Conservation (phyloP, 2,113 vertebrate genomes). For the Cheilinus undulatus region DNA sequence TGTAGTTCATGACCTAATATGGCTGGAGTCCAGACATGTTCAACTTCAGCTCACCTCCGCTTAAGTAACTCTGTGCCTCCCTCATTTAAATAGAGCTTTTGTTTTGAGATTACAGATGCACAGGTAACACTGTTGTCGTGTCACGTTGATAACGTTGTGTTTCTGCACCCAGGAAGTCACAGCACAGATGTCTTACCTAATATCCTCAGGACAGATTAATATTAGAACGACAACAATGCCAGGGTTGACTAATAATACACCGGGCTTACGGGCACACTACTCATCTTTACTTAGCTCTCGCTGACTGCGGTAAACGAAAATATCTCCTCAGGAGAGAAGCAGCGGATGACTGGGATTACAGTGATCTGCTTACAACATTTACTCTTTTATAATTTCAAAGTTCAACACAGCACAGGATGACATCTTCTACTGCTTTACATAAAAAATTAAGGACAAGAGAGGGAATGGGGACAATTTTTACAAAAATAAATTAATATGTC, state of each 20-base stretch:
- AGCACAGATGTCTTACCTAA: constrained; percentile 38
- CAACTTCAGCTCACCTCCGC: constrained; percentile 10
- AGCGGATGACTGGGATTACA: constrained; percentile 11
- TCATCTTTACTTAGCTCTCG: constrained; percentile 29
- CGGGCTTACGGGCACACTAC: not conserved
- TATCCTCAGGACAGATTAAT: constrained; percentile 17
- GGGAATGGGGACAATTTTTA: too few species aligned
- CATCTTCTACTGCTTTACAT: not conserved
- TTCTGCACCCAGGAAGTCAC: not conserved
- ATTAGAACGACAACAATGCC: constrained; percentile 29
- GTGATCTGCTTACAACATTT: constrained; percentile 11
- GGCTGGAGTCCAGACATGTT: not conserved
- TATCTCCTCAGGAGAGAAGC: constrained; percentile 9
- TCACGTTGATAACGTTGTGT: not conserved
- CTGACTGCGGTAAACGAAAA: constrained; percentile 6
- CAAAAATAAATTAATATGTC: not conserved
- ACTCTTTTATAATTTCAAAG: not conserved
- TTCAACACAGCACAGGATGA: not conserved
- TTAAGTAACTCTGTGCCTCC: constrained; percentile 2
- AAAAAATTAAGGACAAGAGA: not conserved
- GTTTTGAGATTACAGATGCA: constrained; percentile 42
- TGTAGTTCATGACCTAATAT: not conserved
- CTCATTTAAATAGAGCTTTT: constrained; percentile 34
- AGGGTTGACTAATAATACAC: not conserved
- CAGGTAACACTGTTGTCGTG: constrained; percentile 5